A percentile compares a stretch with the other conserved stretches of the same genome.
Evolutionary conservation across 2,797 vertebrate species (phyloP).

Genomic region (Pseudochromis fuscus): DNA sequence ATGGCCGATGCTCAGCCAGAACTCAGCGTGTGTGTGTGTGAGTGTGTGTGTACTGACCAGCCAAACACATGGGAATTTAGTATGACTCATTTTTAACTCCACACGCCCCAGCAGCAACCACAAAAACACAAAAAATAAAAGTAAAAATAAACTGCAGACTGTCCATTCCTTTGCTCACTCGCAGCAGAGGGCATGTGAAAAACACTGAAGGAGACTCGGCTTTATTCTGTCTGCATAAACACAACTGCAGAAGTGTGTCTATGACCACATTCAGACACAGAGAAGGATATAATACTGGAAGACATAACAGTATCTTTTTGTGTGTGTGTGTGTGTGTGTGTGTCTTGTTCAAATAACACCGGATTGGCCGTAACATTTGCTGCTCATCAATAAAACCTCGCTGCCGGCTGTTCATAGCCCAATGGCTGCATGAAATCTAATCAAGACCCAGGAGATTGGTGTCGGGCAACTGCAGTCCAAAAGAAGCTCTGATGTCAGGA

Average conservation of each 20-base stretch:
- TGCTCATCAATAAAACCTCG: conserved; percentile 72
- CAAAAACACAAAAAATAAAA: conserved; percentile 27
- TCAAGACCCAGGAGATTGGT: conserved; percentile 73
- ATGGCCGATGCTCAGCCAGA: conserved; percentile 30
- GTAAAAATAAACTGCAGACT: conserved; percentile 33
- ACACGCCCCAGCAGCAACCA: conserved; percentile 6
- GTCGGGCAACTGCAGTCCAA: conserved; percentile 54
- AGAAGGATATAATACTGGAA: conserved; percentile 28
- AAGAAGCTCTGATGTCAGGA: conserved; percentile 38
- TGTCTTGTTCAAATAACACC: conserved; percentile 46
- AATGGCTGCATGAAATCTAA: conserved; percentile 76
- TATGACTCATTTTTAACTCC: conserved; percentile 49
- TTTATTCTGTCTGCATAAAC: conserved; percentile 42
- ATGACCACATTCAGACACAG: conserved; percentile 35
- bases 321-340: conserved; percentile 34
- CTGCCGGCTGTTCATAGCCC: conserved; percentile 64
- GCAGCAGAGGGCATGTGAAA: conserved; percentile 21
- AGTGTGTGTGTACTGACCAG: conserved; percentile 21
- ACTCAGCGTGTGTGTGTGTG: conserved; percentile 7
- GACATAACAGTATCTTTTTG: conserved; percentile 5
- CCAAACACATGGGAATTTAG: conserved; percentile 39
- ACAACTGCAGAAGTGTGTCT: conserved; percentile 16
- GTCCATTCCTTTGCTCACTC: conserved; percentile 29
- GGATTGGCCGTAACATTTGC: conserved; percentile 66
- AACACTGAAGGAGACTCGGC: conserved; percentile 6